Evolutionary conservation across 2,888 invertebrate genomes (phyloP).

Genomic region (Tiliacea citrago): DNA sequence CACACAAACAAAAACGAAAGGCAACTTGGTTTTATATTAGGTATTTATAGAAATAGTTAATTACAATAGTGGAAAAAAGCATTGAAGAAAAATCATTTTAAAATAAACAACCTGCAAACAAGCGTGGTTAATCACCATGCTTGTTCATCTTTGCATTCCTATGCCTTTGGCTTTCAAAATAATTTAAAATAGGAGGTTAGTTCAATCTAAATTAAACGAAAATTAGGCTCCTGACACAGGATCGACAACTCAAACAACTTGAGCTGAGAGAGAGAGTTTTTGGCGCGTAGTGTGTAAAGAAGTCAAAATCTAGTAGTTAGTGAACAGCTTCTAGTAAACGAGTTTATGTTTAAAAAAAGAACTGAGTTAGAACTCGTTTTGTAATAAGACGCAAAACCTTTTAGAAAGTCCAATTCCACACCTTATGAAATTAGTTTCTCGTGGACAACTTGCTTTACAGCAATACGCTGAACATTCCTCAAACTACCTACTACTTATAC

Average conservation of each 20-base stretch:
- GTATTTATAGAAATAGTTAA: too few relatives aligned
- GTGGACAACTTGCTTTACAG: slow-evolving; percentile 1
- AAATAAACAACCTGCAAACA: neutral
- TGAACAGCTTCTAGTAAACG: too few relatives aligned
- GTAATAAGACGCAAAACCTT: too few relatives aligned
- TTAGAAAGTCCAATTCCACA: neutral
- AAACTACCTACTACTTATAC: slow-evolving; percentile 27
- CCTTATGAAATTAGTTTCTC: slow-evolving; percentile 1
- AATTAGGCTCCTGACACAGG: neutral
- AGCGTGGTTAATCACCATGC: too few relatives aligned
- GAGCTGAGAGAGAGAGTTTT: neutral
- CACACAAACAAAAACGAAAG: too few relatives aligned
- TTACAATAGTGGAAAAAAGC: too few relatives aligned
- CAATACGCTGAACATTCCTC: slow-evolving; percentile 12
- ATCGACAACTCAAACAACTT: neutral
- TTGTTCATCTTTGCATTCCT: neutral
- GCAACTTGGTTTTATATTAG: too few relatives aligned
- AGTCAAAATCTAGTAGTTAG: neutral
- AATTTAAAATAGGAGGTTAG: neutral
- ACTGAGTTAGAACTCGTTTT: neutral
- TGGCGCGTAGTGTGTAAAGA: neutral
- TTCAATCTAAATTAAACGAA: neutral
- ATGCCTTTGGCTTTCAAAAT: neutral
- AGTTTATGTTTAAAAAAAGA: too few relatives aligned
- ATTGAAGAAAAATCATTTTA: too few relatives aligned